Evolutionary conservation across 2,797 vertebrate species (phyloP), one percentile per base, ranked within the genome.

Genomic region (Adelosebastes latens): DNA sequence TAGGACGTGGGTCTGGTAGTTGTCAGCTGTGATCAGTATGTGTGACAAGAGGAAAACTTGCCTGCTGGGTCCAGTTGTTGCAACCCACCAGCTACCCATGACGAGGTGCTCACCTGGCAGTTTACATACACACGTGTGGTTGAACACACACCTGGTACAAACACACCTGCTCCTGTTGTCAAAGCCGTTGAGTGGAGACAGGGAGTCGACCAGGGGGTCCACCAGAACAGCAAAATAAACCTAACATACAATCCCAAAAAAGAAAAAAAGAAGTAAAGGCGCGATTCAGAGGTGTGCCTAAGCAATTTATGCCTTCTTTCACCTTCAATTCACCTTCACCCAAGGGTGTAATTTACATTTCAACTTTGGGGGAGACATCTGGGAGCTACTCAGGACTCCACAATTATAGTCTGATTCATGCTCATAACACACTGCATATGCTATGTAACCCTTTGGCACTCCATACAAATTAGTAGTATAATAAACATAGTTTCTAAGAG

Each of bases 331-430:
- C 77, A 87, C 77, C 82, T 83, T 85, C 87, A 89, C 84, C 80
- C 88, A 77, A 77, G 88, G 87, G 87, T 70, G 22, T 91, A 88
- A 92, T 91, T 91, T 91, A 85, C 74, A 88, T 89, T 91, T 92
- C 79, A 90, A 82, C 77, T 87, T 81, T 84, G 31, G 68, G 75
- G 52, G 77, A 81, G 80, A 81, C 88, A 85, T 88, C 72, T 89
- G 87, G 86, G 89, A 86, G 77, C 82, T 77, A 84, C 76, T 83
- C 68, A 82, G 61, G 66, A 70, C 67, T 86, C 75, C 36, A 81
- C 86, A 91, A 81, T 87, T 89, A 82, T 75, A 75, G 83, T 86
- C 70, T 83, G 80, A 84, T 85, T 91, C 87, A 77, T 88, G 76
- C 77, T 86, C 83, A 82, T 72, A 85, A 83, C 80, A 84, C 77